Percentiles rank a stretch among this genome's conserved stretches.
These are phyloP conservation scores for Spheniscus humboldti DNA, from an alignment of 2,797 vertebrate genomes.

Conservation along the genomic window DNA sequence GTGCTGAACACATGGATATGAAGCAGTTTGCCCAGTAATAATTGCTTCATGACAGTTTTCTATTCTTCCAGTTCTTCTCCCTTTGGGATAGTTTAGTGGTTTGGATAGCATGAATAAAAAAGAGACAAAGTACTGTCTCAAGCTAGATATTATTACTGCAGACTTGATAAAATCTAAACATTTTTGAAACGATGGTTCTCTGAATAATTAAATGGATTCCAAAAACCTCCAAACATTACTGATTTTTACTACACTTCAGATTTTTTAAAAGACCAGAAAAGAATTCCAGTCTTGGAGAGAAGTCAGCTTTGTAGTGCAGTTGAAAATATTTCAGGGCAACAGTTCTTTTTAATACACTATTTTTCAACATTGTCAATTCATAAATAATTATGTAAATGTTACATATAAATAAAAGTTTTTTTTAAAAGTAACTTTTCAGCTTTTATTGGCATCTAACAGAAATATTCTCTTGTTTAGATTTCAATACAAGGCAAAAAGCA, in stretches of 20 bases:
- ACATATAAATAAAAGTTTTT: neutral
- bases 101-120: neutral
- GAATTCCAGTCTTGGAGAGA: neutral
- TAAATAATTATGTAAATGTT: neutral
- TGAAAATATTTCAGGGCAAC: neutral
- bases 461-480: neutral
- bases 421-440: neutral
- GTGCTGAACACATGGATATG: slow-evolving; percentile 34
- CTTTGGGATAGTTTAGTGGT: slow-evolving; percentile 3
- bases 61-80: slow-evolving; percentile 24
- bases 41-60: slow-evolving; percentile 26
- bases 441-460: neutral
- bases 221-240: neutral
- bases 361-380: neutral
- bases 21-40: slow-evolving; percentile 38
- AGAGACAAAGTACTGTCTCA: neutral
- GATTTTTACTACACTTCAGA: neutral
- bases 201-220: slow-evolving; percentile 2
- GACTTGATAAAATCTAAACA: slow-evolving; percentile 2
- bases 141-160: slow-evolving; percentile 12
- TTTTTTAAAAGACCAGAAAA: neutral
- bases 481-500: neutral
- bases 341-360: neutral
- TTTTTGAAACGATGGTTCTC: neutral
- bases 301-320: neutral